Percentiles rank a stretch among this genome's conserved stretches.
These are phyloP conservation scores for Sminthurides aquaticus DNA, from an alignment of 2,888 invertebrate species.

Conservation along the genomic window DNA sequence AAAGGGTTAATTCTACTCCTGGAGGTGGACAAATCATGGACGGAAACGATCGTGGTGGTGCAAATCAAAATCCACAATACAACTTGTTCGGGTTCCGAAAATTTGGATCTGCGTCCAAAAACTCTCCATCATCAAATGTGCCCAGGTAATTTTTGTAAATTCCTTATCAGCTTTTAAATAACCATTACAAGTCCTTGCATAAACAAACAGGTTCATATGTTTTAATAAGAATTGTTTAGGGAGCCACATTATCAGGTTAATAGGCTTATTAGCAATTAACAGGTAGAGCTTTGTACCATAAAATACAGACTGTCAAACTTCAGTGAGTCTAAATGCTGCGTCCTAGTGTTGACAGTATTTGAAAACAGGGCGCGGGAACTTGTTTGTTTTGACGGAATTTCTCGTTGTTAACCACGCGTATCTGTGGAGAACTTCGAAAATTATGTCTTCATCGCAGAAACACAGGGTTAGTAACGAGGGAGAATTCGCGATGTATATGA, in stretches of 20 bases:
- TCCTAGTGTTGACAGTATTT: neutral
- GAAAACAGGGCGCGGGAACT: neutral
- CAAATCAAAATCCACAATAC: neutral
- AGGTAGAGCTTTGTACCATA: neutral
- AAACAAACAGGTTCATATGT: no score
- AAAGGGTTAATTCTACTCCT: conserved; percentile 5
- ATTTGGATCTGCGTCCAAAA: neutral
- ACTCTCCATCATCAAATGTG: neutral
- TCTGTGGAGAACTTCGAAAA: neutral
- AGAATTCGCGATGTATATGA: no score
- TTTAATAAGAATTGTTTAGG: no score
- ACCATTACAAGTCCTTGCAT: neutral
- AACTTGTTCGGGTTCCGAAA: neutral
- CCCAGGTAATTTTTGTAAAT: neutral
- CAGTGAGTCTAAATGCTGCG: neutral
- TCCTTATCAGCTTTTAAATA: neutral
- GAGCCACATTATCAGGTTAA: no score
- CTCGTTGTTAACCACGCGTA: conserved; percentile 3
- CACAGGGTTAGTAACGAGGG: no score
- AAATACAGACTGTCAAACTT: no score
- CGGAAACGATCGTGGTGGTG: neutral
- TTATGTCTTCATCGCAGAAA: no score
- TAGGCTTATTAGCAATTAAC: neutral
- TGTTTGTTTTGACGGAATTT: conserved; percentile 1
- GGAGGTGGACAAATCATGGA: neutral